phyloP scores from a whole-genome alignment of 2,113 vertebrate genomes.

The Lampris megalopsis region DNA sequence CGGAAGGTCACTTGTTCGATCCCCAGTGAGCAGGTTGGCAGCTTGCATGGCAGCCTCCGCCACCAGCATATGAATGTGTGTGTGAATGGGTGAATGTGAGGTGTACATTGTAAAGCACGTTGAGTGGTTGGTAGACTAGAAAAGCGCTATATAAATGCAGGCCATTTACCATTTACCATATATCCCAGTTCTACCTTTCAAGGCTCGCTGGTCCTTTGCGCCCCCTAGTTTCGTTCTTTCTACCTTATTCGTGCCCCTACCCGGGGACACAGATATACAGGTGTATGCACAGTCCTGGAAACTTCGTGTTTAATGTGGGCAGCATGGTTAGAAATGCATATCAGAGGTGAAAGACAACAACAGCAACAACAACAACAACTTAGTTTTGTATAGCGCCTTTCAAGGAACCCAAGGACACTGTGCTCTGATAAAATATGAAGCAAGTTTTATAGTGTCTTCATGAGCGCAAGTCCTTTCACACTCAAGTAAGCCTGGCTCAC shows the following conservation, averaged over 20 bases:
- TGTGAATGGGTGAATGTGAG: too few species aligned
- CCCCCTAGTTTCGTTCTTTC: not conserved
- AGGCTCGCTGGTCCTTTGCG: slow-evolving; percentile 37
- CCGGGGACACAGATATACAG: slow-evolving; percentile 44
- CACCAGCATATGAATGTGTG: too few species aligned
- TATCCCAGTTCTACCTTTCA: slow-evolving; percentile 44
- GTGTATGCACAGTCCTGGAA: slow-evolving; percentile 54
- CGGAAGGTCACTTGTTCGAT: too few species aligned
- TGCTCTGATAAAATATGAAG: slow-evolving; percentile 32
- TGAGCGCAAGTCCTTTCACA: slow-evolving; percentile 30
- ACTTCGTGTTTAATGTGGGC: slow-evolving; percentile 31
- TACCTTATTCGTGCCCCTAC: slow-evolving; percentile 10
- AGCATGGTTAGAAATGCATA: slow-evolving; percentile 34
- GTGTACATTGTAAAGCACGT: too few species aligned
- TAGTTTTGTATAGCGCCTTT: too few species aligned
- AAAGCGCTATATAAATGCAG: too few species aligned
- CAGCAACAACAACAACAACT: too few species aligned
- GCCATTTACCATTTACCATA: not conserved
- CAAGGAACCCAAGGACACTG: slow-evolving; percentile 3
- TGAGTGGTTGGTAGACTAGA: too few species aligned
- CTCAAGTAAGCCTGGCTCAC: slow-evolving; percentile 23
- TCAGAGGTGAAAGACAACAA: slow-evolving; percentile 7
- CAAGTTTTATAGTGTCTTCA: slow-evolving; percentile 31
- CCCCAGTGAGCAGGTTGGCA: too few species aligned
- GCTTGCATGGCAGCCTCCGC: too few species aligned